Evolutionary conservation across 2,888 invertebrate genomes (phyloP).

Genomic region (Drosophila lacicola): DNA sequence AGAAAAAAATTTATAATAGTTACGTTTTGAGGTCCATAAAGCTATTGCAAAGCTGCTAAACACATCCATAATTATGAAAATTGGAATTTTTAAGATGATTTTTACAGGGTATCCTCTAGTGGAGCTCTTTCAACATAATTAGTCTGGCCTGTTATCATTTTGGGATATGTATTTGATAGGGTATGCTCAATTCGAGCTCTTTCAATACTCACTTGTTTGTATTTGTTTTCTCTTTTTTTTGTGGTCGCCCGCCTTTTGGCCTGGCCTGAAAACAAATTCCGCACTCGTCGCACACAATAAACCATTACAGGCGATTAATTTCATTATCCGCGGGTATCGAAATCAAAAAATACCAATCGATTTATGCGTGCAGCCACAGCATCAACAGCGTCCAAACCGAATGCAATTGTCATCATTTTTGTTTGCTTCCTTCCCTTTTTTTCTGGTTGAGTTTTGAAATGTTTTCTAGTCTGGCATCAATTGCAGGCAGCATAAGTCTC

Average conservation of each 20-base stretch:
- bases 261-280: slow-evolving; percentile 61
- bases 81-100: too few species aligned
- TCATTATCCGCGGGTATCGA: slow-evolving; percentile 72
- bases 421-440: background rate
- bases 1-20: too few species aligned
- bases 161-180: background rate
- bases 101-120: background rate
- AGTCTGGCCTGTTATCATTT: too few species aligned
- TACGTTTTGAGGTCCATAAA: too few species aligned
- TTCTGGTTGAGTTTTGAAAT: slow-evolving; percentile 32
- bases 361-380: slow-evolving; percentile 69
- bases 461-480: slow-evolving; percentile 46
- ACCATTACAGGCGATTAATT: slow-evolving; percentile 81
- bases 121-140: background rate
- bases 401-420: slow-evolving; percentile 61
- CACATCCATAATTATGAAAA: too few species aligned
- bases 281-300: slow-evolving; percentile 76
- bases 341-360: slow-evolving; percentile 75
- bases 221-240: slow-evolving; percentile 14
- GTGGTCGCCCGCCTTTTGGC: slow-evolving; percentile 37
- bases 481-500: slow-evolving; percentile 50
- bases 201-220: slow-evolving; percentile 4
- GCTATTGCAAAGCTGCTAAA: too few species aligned
- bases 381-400: slow-evolving; percentile 54
- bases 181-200: background rate